Evolutionary conservation across 2,888 invertebrate species (phyloP).

Genomic region (Eueremaeus valkanovi): DNA sequence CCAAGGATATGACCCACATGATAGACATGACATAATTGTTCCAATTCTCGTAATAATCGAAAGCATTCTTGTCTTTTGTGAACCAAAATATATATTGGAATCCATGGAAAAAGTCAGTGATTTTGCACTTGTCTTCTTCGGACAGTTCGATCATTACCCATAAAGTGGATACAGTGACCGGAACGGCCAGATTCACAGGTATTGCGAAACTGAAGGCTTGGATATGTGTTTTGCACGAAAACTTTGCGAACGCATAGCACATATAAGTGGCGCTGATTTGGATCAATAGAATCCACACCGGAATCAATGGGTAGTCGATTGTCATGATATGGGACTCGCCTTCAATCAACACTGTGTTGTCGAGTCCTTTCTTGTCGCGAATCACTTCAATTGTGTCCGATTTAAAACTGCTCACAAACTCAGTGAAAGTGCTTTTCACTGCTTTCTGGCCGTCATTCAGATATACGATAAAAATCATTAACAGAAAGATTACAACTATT

Average conservation of each 20-base stretch:
- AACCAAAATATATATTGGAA: conserved; percentile 40
- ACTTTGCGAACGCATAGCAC: conserved; percentile 55
- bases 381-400: background rate
- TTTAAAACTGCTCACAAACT: background rate
- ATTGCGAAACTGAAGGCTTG: conserved; percentile 55
- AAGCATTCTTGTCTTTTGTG: background rate
- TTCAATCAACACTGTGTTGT: background rate
- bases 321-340: conserved; percentile 16
- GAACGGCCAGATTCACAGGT: conserved; percentile 54
- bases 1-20: conserved; percentile 36
- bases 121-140: conserved; percentile 31
- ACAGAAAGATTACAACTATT: conserved; percentile 10
- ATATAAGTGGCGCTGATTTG: conserved; percentile 50
- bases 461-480: conserved; percentile 34
- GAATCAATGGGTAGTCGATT: conserved; percentile 10
- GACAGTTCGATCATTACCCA: conserved; percentile 18
- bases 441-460: background rate
- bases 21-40: background rate
- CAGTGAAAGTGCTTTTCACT: background rate
- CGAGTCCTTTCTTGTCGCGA: conserved; percentile 1
- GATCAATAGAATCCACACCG: conserved; percentile 21
- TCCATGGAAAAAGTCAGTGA: background rate
- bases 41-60: conserved; percentile 50
- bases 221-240: conserved; percentile 57
- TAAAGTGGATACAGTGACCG: conserved; percentile 47